Evolutionary conservation across 2,888 invertebrate genomes (phyloP), one percentile per base, ranked within the genome.

Genomic region (Lepidochitona cinerea): DNA sequence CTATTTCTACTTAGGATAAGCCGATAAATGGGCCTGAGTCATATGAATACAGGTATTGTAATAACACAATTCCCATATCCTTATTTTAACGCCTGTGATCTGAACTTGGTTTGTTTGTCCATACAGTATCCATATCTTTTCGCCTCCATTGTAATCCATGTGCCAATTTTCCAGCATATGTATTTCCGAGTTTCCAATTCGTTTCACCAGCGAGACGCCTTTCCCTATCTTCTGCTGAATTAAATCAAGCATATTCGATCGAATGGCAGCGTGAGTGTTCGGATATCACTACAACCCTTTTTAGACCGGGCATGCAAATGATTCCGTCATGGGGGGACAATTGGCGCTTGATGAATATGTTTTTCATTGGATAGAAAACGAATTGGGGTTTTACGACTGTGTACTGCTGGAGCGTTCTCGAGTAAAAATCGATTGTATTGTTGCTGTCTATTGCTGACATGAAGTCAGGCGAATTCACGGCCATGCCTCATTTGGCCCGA

Each of bases 291-390:
- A 59, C 59, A 59, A 59, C 59, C 59, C 59, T 59, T 59, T 59
- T 59, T 59, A 59, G 59, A 14, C 26, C 29, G 14, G 59, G 29
- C 23, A 59, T 59, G 59, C 59, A 59, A 59, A 59, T 59, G 59
- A 59, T 59, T 29, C 59, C 29, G 59, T 14, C 32, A 29, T 32
- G 23, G 12, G 7, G 26, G 29, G 59, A 59, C 59, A 59, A 59
- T 59, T 59, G 59, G 26, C 23, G 32, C 29, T 59, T 59, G 59
- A 59, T 59, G 59, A 59, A 59, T 59, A 59, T 59, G 59, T 59
- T 59, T 59, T 59, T 59, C 59, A 59, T 59, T 59, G 59, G 59
- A 59, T 59, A 23, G 59, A 29, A 32, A 59, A 59, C 59, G 59
- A 59, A 59, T 59, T 59, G 23, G 59, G 29, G 23, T 59, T 59